phyloP scores from a whole-genome alignment of 2,113 vertebrate species.

The Pristiophorus japonicus region DNA sequence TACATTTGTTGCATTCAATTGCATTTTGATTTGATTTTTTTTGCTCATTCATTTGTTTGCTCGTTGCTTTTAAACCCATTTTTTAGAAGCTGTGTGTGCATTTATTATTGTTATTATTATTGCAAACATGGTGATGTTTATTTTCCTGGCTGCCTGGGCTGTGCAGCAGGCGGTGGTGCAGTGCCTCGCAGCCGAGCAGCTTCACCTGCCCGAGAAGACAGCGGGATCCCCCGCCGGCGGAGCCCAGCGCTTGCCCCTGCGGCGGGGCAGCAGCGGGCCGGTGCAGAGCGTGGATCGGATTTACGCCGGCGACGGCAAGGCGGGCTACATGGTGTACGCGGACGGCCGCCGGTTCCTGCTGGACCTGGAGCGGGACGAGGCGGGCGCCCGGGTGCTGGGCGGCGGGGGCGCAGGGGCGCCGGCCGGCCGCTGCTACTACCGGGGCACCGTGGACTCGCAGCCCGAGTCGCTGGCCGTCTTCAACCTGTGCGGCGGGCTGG shows the following conservation, averaged over 20 bases:
- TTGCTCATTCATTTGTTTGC: too few relatives aligned
- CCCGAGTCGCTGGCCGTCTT: slow-evolving; percentile 80
- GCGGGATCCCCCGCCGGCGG: slow-evolving; percentile 30
- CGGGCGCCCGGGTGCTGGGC: slow-evolving; percentile 51
- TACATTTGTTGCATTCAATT: not conserved
- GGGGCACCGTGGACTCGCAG: slow-evolving; percentile 80
- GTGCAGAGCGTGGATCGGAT: slow-evolving; percentile 75
- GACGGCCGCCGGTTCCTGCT: slow-evolving; percentile 75
- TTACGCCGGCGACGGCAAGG: slow-evolving; percentile 79
- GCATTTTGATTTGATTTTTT: not conserved
- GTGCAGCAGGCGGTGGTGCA: slow-evolving; percentile 45
- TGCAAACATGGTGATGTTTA: not conserved
- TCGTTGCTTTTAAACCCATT: not conserved
- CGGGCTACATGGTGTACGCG: slow-evolving; percentile 74
- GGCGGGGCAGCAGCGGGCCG: slow-evolving; percentile 59
- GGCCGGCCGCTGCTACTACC: slow-evolving; percentile 67
- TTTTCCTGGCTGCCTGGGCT: slow-evolving; percentile 34
- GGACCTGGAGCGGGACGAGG: slow-evolving; percentile 77
- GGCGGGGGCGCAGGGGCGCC: too few relatives aligned
- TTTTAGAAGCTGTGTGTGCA: not conserved
- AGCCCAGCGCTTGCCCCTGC: slow-evolving; percentile 12
- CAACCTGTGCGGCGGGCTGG: slow-evolving; percentile 74
- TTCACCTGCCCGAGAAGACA: slow-evolving; percentile 42
- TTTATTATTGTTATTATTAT: not conserved
- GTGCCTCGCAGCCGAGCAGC: slow-evolving; percentile 45